phyloP scores from a whole-genome alignment of 2,113 vertebrate species.

The Marmota monax region DNA sequence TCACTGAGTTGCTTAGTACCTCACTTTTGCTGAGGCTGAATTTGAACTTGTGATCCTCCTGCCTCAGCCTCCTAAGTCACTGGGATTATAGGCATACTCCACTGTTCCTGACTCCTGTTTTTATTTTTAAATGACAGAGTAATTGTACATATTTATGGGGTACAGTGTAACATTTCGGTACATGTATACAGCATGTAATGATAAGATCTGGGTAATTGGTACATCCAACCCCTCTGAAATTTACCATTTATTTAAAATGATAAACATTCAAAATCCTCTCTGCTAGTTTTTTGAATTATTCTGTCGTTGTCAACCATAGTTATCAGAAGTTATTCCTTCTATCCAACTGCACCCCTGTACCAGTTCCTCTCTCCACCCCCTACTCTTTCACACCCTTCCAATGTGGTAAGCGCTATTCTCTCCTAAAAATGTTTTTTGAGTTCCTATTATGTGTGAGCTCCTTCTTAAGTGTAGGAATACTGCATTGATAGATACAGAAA shows the following conservation, averaged over 20 bases:
- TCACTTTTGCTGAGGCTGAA: too few relatives aligned
- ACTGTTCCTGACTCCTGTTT: not conserved
- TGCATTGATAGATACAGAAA: not conserved
- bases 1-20: too few relatives aligned
- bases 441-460: not conserved
- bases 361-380: not conserved
- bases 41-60: too few relatives aligned
- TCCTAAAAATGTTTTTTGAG: not conserved
- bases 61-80: too few relatives aligned
- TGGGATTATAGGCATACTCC: too few relatives aligned
- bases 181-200: not conserved
- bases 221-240: not conserved
- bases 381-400: not conserved
- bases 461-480: not conserved
- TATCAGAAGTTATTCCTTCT: too few relatives aligned
- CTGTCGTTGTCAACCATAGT: too few relatives aligned
- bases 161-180: too few relatives aligned
- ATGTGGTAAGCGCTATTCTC: not conserved
- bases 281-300: too few relatives aligned
- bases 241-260: not conserved
- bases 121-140: not conserved
- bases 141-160: too few relatives aligned
- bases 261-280: not conserved
- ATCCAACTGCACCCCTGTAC: not conserved
- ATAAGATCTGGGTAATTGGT: not conserved